Conservation (phyloP, 2,113 vertebrate species). For the Alces alces region DNA sequence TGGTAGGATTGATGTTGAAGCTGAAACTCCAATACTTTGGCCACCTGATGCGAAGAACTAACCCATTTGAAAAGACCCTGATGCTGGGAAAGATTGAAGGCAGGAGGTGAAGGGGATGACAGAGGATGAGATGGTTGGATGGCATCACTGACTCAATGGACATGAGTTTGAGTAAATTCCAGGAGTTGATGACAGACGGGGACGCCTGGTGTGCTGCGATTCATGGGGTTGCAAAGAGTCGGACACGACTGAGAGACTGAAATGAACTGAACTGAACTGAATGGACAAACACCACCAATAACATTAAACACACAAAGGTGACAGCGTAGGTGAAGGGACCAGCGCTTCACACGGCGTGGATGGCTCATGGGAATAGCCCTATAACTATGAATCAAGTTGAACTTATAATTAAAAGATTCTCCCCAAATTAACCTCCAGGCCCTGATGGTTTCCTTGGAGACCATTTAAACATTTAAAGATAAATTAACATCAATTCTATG, state of each 20-base stretch:
- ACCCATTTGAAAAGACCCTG: not conserved
- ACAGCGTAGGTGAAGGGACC: not conserved
- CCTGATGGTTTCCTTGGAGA: not conserved
- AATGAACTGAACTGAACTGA: not conserved
- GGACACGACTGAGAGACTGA: not conserved
- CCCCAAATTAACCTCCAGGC: not conserved
- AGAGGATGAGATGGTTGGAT: not conserved
- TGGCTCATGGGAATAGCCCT: not conserved
- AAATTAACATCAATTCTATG: not conserved
- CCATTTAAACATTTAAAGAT: not conserved
- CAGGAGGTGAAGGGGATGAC: not conserved
- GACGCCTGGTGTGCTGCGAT: not conserved
- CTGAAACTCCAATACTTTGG: not conserved
- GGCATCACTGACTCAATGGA: not conserved
- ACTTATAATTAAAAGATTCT: not conserved
- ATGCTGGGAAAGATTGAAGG: not conserved
- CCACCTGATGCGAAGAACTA: fast-evolving
- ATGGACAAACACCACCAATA: no score
- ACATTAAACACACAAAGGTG: not conserved
- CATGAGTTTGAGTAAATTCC: not conserved
- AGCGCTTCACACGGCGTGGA: fast-evolving
- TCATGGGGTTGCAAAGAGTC: not conserved
- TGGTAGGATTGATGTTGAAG: not conserved
- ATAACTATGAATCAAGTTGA: not conserved
- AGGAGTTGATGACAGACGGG: not conserved